Conservation (phyloP, 2,797 vertebrate genomes). For the Urocyon cinereoargenteus region DNA sequence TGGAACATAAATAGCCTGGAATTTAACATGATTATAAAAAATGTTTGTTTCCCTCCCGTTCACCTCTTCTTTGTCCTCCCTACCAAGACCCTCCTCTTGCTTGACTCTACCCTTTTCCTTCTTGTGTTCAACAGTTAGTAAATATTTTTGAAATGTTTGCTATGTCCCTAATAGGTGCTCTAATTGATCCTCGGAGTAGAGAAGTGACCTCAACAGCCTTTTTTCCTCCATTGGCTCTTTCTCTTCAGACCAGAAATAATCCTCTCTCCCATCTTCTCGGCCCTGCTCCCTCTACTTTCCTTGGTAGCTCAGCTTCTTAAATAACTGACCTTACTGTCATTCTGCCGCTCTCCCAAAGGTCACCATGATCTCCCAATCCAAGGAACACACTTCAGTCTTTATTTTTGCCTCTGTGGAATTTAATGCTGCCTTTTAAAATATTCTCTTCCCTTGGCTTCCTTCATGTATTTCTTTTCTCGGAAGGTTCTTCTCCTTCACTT, state of each 20-base stretch:
- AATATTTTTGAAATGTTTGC: not conserved
- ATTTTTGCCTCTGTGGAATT: not conserved
- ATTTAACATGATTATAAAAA: not conserved
- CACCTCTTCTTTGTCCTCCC: not conserved
- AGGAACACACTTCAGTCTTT: not conserved
- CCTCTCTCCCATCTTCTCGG: not conserved
- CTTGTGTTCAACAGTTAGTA: not conserved
- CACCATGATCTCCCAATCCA: not conserved
- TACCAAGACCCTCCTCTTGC: not conserved
- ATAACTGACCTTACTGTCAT: not conserved
- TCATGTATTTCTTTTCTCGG: not conserved
- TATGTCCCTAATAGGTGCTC: not conserved
- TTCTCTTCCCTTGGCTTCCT: not conserved
- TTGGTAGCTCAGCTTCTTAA: not conserved
- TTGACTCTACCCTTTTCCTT: not conserved
- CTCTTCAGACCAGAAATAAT: slow-evolving; percentile 1
- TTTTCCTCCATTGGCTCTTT: not conserved
- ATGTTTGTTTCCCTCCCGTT: not conserved
- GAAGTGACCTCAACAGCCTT: not conserved
- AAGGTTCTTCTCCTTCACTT: slow-evolving; percentile 1
- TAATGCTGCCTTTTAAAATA: not conserved
- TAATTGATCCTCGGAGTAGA: not conserved
- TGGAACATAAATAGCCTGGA: slow-evolving; percentile 29
- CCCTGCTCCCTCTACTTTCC: not conserved
- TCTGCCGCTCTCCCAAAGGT: not conserved